These are phyloP conservation scores for Aphelinus certus DNA, from an alignment of 1,140 invertebrate genomes.

Conservation along the genomic window DNA sequence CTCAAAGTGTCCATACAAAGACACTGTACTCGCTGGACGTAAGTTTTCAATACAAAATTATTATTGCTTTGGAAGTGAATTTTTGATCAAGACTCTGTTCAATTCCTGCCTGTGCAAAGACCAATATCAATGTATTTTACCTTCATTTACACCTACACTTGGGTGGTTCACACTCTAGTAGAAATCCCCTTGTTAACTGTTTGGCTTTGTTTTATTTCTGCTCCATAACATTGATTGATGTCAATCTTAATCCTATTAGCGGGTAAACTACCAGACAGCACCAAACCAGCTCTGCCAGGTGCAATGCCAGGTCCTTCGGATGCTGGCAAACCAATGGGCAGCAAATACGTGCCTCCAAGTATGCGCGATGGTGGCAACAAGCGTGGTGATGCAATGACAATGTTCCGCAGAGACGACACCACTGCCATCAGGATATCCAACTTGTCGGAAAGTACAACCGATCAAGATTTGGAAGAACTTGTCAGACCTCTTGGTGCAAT, in stretches of 20 bases:
- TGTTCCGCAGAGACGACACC: constrained; percentile 79
- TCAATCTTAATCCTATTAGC: neutral
- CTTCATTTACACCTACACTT: no score
- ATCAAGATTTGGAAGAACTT: constrained; percentile 94
- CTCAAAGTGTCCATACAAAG: constrained; percentile 95
- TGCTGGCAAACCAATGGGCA: constrained; percentile 61
- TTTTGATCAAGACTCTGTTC: no score
- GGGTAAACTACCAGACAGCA: constrained; percentile 59
- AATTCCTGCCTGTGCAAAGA: no score
- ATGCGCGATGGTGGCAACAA: constrained; percentile 83
- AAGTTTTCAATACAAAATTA: constrained; percentile 46
- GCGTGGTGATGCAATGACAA: constrained; percentile 77
- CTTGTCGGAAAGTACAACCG: constrained; percentile 94
- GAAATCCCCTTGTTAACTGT: no score
- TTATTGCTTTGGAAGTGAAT: neutral
- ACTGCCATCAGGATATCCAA: constrained; percentile 97
- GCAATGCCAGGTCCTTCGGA: constrained; percentile 57
- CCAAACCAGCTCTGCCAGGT: constrained; percentile 50
- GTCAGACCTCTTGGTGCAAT: constrained; percentile 92
- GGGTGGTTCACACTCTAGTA: no score
- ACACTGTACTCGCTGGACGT: constrained; percentile 78
- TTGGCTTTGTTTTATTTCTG: no score
- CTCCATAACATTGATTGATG: no score
- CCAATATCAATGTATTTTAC: no score
- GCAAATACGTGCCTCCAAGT: constrained; percentile 87